phyloP scores from a whole-genome alignment of 2,888 invertebrate species.

The Andrena chrysosceles region DNA sequence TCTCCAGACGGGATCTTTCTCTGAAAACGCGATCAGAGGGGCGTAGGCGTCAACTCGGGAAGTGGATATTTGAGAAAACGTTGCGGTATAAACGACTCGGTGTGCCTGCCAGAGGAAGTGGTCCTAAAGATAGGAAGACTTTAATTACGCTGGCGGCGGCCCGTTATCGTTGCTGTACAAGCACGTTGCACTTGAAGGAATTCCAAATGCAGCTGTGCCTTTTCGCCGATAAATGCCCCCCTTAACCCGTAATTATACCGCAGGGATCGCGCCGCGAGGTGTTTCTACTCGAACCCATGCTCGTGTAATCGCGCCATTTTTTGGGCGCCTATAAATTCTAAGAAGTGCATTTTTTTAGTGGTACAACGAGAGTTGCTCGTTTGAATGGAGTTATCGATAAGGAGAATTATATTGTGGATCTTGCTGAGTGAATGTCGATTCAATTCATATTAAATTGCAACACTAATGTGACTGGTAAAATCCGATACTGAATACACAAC shows the following conservation, averaged over 20 bases:
- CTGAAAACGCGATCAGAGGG: slow-evolving; percentile 1
- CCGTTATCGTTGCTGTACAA: slow-evolving; percentile 52
- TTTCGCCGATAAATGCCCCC: slow-evolving; percentile 23
- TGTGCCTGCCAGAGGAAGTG: slow-evolving; percentile 35
- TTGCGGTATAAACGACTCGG: slow-evolving; percentile 20
- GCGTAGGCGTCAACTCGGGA: slow-evolving; percentile 47
- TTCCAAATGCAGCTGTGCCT: slow-evolving; percentile 36
- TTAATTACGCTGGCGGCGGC: slow-evolving; percentile 45
- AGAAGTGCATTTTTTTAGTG: not conserved
- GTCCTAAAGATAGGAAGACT: slow-evolving; percentile 51
- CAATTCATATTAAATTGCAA: too few species aligned
- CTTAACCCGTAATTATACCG: slow-evolving; percentile 25
- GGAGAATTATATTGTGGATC: too few species aligned
- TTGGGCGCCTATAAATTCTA: not conserved
- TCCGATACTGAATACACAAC: too few species aligned
- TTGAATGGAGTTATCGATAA: not conserved
- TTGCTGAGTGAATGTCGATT: not conserved
- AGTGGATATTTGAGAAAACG: slow-evolving; percentile 55
- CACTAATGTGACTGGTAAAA: too few species aligned
- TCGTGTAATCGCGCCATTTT: not conserved
- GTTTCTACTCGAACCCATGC: not conserved
- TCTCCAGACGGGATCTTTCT: slow-evolving; percentile 12
- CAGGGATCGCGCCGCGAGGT: not conserved
- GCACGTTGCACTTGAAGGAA: slow-evolving; percentile 40
- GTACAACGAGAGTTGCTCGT: not conserved